Evolutionary conservation across 2,113 vertebrate genomes (phyloP).

Genomic region (Leucopsar rothschildi): DNA sequence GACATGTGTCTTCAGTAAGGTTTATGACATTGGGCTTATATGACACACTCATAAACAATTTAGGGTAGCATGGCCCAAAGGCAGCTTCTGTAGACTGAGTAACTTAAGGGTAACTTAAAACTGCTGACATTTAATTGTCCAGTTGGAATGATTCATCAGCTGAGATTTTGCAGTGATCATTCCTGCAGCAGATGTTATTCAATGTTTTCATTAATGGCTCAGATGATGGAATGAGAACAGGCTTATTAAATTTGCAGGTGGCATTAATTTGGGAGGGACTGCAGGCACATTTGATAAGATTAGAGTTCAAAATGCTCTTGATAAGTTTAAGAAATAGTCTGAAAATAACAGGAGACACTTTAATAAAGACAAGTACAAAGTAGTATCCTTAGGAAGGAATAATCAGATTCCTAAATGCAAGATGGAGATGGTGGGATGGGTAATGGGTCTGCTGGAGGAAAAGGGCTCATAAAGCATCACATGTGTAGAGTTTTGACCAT

Average conservation of each 20-base stretch:
- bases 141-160: conserved; percentile 37
- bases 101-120: conserved; percentile 2
- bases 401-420: not conserved
- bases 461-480: not conserved
- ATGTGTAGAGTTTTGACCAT: not conserved
- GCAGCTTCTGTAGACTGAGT: not conserved
- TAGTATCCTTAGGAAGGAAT: not conserved
- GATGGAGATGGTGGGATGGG: not conserved
- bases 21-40: not conserved
- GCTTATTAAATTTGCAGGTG: conserved; percentile 56
- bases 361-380: not conserved
- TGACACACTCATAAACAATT: not conserved
- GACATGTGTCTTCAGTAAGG: not conserved
- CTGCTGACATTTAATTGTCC: conserved; percentile 11
- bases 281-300: not conserved
- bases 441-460: not conserved
- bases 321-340: not conserved
- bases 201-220: conserved; percentile 54
- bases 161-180: conserved; percentile 28
- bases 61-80: not conserved
- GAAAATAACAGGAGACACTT: not conserved
- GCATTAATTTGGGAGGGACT: conserved; percentile 21
- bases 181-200: conserved; percentile 39
- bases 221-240: conserved; percentile 22
- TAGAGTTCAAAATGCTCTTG: not conserved